These are phyloP conservation scores for Platalea minor DNA, from an alignment of 2,797 vertebrate species.

Conservation along the genomic window DNA sequence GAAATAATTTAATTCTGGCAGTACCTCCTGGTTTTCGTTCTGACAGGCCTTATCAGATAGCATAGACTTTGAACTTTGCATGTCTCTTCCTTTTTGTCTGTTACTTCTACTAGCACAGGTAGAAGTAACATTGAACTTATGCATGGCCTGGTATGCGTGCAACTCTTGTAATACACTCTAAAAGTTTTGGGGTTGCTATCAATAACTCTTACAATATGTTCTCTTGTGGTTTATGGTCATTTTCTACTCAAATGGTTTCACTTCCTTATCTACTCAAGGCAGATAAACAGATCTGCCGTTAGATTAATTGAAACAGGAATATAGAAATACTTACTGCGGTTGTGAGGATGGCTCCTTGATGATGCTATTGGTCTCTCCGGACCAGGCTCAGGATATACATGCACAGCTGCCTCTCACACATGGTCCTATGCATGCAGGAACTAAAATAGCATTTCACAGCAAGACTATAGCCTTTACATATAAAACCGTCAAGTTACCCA, in stretches of 20 bases:
- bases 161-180: neutral
- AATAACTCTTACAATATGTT: neutral
- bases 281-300: neutral
- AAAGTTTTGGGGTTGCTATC: neutral
- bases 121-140: neutral
- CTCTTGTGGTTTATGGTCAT: neutral
- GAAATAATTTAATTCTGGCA: conserved; percentile 63
- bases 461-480: neutral
- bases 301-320: neutral
- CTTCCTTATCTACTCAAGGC: neutral
- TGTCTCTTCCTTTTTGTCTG: conserved; percentile 52
- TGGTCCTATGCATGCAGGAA: neutral
- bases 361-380: neutral
- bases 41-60: conserved; percentile 58
- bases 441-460: neutral
- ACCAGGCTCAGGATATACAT: neutral
- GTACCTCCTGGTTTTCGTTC: conserved; percentile 45
- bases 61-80: conserved; percentile 44
- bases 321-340: neutral
- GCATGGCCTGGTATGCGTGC: neutral
- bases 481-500: neutral
- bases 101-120: neutral
- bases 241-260: conserved; percentile 14
- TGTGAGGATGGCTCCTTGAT: neutral
- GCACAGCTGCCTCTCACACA: neutral